Conservation (phyloP, 2,797 vertebrate genomes). For the Sebastes hopkinsi region DNA sequence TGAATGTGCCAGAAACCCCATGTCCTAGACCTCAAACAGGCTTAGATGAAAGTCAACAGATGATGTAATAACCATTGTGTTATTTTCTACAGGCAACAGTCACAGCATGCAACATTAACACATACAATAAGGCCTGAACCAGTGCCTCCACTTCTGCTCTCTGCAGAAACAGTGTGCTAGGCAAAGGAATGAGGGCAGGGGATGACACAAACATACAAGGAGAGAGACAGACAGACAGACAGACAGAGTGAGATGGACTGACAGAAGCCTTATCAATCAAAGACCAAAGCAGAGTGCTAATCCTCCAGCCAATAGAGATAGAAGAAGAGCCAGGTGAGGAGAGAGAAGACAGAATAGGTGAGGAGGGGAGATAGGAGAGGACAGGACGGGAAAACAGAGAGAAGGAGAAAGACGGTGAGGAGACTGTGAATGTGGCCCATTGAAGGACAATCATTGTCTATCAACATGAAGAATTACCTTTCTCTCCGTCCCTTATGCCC, state of each 20-base stretch:
- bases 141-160: not conserved
- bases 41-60: constrained; percentile 14
- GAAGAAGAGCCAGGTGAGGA: constrained; percentile 21
- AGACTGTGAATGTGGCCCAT: constrained; percentile 54
- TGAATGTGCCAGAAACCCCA: not conserved
- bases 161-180: not conserved
- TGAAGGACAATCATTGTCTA: constrained; percentile 81
- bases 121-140: constrained; percentile 4
- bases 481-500: constrained; percentile 51
- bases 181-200: not conserved
- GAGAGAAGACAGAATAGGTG: constrained; percentile 17
- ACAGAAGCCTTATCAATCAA: constrained; percentile 56
- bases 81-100: constrained; percentile 4
- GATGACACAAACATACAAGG: constrained; percentile 11
- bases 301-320: constrained; percentile 32
- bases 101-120: not conserved
- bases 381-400: constrained; percentile 33
- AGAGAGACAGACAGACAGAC: not conserved
- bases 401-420: constrained; percentile 48
- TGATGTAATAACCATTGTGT: not conserved
- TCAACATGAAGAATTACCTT: constrained; percentile 79
- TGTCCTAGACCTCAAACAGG: not conserved
- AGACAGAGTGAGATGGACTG: constrained; percentile 29
- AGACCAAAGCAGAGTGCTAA: constrained; percentile 45
- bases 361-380: constrained; percentile 24